These are phyloP conservation scores for Ariopsis seemanni DNA, from an alignment of 2,113 vertebrate species.

Conservation along the genomic window DNA sequence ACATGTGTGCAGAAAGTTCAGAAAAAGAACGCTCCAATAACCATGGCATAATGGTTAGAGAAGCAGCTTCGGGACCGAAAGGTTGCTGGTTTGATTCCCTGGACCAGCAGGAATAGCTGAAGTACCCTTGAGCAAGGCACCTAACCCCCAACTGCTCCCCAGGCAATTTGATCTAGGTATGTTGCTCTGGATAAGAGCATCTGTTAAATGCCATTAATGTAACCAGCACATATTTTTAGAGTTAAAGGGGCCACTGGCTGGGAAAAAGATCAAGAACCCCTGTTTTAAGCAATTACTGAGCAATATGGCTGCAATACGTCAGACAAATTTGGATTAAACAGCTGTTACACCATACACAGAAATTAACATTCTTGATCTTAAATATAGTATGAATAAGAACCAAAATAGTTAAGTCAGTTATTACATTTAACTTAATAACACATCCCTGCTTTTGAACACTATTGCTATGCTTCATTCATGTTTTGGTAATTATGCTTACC, in stretches of 20 bases:
- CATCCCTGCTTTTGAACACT: background rate
- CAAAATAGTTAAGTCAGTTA: background rate
- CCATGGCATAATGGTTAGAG: no score
- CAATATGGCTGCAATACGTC: background rate
- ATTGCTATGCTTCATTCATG: background rate
- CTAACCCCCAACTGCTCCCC: no score
- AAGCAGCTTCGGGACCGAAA: no score
- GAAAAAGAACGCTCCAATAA: background rate
- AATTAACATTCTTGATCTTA: background rate
- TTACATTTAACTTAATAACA: background rate
- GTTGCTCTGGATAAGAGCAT: no score
- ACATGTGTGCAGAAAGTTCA: background rate
- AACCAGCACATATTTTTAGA: background rate
- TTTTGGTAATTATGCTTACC: constrained; percentile 26
- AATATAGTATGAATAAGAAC: no score
- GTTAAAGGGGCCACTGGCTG: background rate
- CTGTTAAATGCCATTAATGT: no score
- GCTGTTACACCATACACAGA: background rate
- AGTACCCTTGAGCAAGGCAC: no score
- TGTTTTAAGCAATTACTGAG: background rate
- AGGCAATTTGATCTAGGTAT: no score
- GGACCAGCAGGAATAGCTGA: no score
- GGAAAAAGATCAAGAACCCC: background rate
- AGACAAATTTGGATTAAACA: background rate
- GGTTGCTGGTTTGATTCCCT: no score